Base-by-base conservation (phyloP, 1,140 invertebrate genomes). In the Neodiprion fabricii region DNA sequence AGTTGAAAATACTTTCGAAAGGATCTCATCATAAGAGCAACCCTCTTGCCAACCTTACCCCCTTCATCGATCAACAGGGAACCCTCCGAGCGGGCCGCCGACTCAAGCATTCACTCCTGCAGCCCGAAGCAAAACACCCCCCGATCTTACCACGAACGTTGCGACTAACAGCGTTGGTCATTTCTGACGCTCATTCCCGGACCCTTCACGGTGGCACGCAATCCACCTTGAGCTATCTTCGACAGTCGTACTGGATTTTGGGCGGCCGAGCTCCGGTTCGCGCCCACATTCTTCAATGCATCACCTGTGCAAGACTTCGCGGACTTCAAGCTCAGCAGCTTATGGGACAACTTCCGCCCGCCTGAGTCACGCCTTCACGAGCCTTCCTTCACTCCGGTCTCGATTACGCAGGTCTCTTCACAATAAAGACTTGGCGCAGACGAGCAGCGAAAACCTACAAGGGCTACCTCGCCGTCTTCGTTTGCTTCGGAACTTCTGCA, bases 261-360 rank as follows among this genome's bases (percentile, higher is more conserved):
- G 23, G n/a, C 14, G 72, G 69, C 12, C 69, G 76, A 75, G n/a
- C 48, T 73, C 17, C 61, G 72, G 68, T 76, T 14, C 67, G 71
- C 48, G 40, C 50, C 7, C 10, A 69, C 21, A 72, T 83, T 40
- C 71, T 72, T 1, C 75, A 80, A 11, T 81, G 80, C 74, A 48
- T 78, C 17, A 65, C 12, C 11, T 83, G 79, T 72, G 70, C 70
- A 11, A 53, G 76, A 9, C 21, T 70, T 21, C 47, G 53, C 48
- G 48, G 9, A 47, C 23, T n/a, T 28, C 11, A 48, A 66, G 49
- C 48, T 7, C 12, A 53, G 21, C 81, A 83, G 70, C 1, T 78
- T 1, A 85, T 85, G 84, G 81, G 78, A 48, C 74, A 82, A 23
- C 72, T 86, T 11, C 85, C 84, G 9, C 28, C 50, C 14, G 21